Evolutionary conservation across 2,888 invertebrate species (phyloP), one percentile per base, ranked within the genome.

Genomic region (Lasioglossum marginatum): DNA sequence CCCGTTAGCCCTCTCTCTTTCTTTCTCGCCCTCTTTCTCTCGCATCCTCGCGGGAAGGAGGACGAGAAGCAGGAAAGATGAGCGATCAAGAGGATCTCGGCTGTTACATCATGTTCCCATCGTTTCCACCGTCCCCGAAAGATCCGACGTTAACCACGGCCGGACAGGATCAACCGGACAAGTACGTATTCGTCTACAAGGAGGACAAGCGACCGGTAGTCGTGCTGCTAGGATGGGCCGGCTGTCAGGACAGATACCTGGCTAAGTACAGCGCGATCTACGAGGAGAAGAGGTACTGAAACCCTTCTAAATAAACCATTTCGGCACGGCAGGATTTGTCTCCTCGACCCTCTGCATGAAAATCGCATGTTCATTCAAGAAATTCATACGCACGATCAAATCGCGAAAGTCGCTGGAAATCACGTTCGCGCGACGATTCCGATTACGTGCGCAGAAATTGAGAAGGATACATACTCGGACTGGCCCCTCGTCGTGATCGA

Each of bases 251-350:
- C 94, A 97, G 97, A 93, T 97, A 98, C 94, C 95, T 98, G 79
- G 96, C 97, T 90, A 98, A 98, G 94, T 98, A 98, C 95, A 97
- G 97, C 72, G 96, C 97, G 91, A 97, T 97, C 84, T 98, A 98
- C 93, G 97, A 97, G 92, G 96, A 97, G 83, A 96, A 96, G 92
- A 97, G 97, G 97, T 97, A 85, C 63, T 60, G 52, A 71, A 31
- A 75, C 66, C 31, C 43, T 45, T 0, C 48, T 37, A 45, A 52
- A n/a, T n/a, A 60, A 37, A 10, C 8, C 16, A 2, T 68, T 68
- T 43, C 23, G 40, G 27, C 27, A 14, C 8, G 10, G 40, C 37
- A 45, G 23, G 19, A 74, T 57, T 31, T 16, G 3, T 73, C 19
- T 16, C 27, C 52, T 48, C 23, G 31, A 12, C 27, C 43, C 19